phyloP scores from a whole-genome alignment of 2,888 invertebrate species.

The Allolobophora icterica region DNA sequence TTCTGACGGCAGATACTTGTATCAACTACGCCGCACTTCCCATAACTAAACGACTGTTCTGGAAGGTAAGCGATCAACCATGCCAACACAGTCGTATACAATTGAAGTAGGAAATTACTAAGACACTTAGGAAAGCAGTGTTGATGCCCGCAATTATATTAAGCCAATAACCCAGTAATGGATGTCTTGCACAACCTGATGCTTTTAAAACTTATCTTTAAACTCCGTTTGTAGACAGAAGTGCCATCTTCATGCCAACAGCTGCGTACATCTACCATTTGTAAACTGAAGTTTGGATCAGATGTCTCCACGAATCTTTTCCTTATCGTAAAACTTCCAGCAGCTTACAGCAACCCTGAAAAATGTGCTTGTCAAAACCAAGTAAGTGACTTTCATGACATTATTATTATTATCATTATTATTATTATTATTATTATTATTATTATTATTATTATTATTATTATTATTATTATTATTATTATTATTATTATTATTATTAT shows the following conservation, averaged over 20 bases:
- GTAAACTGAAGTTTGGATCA: slow-evolving; percentile 9
- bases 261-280: not conserved
- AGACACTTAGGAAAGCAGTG: not conserved
- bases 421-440: too few species aligned
- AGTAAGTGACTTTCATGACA: not conserved
- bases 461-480: too few species aligned
- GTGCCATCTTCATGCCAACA: not conserved
- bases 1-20: not conserved
- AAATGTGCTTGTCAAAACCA: not conserved
- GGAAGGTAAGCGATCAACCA: not conserved
- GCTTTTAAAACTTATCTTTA: too few species aligned
- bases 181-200: too few species aligned
- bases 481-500: too few species aligned
- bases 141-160: not conserved
- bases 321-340: not conserved
- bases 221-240: not conserved
- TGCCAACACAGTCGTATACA: not conserved
- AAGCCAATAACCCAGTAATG: too few species aligned
- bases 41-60: not conserved
- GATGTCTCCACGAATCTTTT: not conserved
- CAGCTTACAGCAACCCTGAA: not conserved
- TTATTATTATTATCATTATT: not conserved
- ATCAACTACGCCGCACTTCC: not conserved
- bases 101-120: not conserved
- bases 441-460: too few species aligned